Evolutionary conservation across 2,797 vertebrate genomes (phyloP).

Genomic region (Telmatherina bonti): DNA sequence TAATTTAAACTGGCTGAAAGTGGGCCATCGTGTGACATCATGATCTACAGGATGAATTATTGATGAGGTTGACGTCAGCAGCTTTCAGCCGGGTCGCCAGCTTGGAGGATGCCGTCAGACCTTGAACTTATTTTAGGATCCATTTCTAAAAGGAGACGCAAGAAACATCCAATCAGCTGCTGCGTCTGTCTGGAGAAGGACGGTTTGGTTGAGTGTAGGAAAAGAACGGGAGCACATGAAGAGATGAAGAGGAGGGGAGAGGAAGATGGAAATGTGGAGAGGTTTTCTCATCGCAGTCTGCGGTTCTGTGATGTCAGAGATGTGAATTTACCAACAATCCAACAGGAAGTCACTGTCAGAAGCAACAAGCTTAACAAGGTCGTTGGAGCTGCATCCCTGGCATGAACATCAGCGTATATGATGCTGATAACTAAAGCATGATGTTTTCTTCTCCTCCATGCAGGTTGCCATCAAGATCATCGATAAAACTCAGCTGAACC

Average conservation of each 20-base stretch:
- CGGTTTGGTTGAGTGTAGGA: not conserved
- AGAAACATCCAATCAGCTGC: constrained; percentile 19
- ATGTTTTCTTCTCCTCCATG: constrained; percentile 10
- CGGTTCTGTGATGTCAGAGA: too few species aligned
- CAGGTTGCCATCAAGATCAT: constrained; percentile 93
- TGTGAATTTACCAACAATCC: too few species aligned
- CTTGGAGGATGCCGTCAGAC: not conserved
- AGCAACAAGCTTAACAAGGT: too few species aligned
- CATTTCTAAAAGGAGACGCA: not conserved
- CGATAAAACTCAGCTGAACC: constrained; percentile 93
- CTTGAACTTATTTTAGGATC: constrained; percentile 24
- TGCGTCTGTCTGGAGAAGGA: not conserved
- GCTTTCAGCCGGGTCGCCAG: constrained; percentile 5
- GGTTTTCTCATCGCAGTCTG: too few species aligned
- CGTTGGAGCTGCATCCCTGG: too few species aligned
- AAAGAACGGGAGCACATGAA: too few species aligned
- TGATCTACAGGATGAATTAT: constrained; percentile 9
- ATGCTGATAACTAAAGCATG: too few species aligned
- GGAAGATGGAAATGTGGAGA: not conserved
- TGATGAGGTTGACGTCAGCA: constrained; percentile 29
- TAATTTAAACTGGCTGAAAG: constrained; percentile 7
- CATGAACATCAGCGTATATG: too few species aligned
- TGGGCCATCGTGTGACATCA: constrained; percentile 2
- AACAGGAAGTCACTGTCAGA: too few species aligned
- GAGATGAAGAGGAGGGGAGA: too few species aligned